A percentile compares a stretch with the other conserved stretches of the same genome.
phyloP scores from a whole-genome alignment of 2,113 vertebrate genomes.

The Thamnophis sirtalis region DNA sequence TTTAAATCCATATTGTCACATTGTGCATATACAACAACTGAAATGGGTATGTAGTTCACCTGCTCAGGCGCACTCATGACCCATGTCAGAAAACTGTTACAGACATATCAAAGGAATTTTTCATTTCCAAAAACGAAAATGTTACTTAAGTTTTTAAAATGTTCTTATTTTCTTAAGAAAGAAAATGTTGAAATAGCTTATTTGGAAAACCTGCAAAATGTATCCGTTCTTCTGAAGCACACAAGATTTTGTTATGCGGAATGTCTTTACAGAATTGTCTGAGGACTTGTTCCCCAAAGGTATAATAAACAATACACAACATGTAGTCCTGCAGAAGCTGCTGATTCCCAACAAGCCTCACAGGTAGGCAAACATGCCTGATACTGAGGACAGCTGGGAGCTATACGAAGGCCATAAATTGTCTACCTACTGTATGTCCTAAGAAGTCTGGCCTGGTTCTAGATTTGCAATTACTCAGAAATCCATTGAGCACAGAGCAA shows the following conservation, averaged over 20 bases:
- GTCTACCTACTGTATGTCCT: background rate
- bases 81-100: conserved; percentile 31
- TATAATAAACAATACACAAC: background rate
- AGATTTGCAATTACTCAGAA: background rate
- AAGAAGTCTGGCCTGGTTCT: background rate
- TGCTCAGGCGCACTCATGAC: conserved; percentile 43
- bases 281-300: background rate
- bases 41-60: conserved; percentile 41
- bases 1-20: conserved; percentile 42
- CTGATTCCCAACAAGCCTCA: background rate
- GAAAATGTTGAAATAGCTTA: conserved; percentile 56
- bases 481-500: background rate
- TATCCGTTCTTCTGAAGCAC: conserved; percentile 42
- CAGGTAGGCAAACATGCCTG: background rate
- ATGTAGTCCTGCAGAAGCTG: background rate
- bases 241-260: conserved; percentile 36
- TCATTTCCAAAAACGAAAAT: conserved; percentile 34
- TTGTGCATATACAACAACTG: conserved; percentile 39
- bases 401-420: background rate
- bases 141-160: conserved; percentile 13
- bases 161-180: conserved; percentile 51
- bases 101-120: conserved; percentile 37
- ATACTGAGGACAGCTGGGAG: background rate
- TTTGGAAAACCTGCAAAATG: conserved; percentile 35
- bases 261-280: conserved; percentile 36